phyloP scores from a whole-genome alignment of 2,797 vertebrate species.

The Chaetophractus vellerosus region DNA sequence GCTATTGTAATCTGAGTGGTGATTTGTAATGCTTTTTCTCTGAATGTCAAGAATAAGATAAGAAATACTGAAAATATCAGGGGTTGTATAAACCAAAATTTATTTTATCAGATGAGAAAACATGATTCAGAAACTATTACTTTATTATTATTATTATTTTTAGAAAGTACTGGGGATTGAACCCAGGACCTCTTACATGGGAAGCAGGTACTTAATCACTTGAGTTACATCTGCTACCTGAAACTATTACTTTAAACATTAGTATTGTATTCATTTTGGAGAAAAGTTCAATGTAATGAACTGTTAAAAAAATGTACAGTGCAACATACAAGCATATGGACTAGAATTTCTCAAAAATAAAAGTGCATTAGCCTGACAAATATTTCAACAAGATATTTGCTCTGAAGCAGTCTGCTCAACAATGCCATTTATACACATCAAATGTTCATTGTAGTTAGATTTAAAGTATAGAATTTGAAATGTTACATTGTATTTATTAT shows the following conservation, averaged over 20 bases:
- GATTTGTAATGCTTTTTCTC: not conserved
- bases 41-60: conserved; percentile 6
- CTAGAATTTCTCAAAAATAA: not conserved
- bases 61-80: not conserved
- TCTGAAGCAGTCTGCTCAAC: conserved; percentile 22
- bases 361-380: not conserved
- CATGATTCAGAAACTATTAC: conserved; percentile 7
- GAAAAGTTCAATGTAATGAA: not conserved
- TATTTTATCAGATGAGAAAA: not conserved
- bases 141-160: not conserved
- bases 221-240: too few species aligned
- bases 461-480: conserved; percentile 36
- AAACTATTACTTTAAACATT: not conserved
- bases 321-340: not conserved
- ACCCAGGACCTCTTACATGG: too few species aligned
- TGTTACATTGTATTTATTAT: conserved; percentile 67
- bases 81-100: not conserved
- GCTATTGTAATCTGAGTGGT: not conserved
- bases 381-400: conserved; percentile 51
- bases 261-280: conserved; percentile 19
- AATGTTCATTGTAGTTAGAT: not conserved
- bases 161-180: too few species aligned
- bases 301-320: not conserved
- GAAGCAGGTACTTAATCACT: too few species aligned
- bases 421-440: not conserved